Percentiles rank a stretch among this genome's conserved stretches.
Conservation (phyloP, 2,888 invertebrate genomes). For the Zygothrica quintamaculata region DNA sequence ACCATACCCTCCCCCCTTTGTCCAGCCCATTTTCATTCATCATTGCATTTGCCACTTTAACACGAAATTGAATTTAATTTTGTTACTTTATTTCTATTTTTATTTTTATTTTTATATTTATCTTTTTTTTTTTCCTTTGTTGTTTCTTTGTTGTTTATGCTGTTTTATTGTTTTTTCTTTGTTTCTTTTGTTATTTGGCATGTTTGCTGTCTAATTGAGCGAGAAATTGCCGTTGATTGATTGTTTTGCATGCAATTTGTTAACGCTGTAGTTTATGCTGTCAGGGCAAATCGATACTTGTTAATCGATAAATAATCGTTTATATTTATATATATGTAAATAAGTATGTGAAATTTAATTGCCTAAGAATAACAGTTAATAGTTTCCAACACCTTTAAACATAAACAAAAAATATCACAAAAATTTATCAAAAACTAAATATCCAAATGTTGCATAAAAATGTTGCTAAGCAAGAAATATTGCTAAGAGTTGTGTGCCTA, state of each 20-base stretch:
- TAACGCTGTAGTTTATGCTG: conserved; percentile 38
- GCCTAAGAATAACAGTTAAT: too few relatives aligned
- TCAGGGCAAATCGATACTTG: conserved; percentile 21
- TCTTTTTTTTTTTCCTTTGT: conserved; percentile 49
- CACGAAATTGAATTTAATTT: conserved; percentile 78
- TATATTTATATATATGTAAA: conserved; percentile 20
- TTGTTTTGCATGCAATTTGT: conserved; percentile 80
- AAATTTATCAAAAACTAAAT: too few relatives aligned
- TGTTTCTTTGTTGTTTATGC: conserved; percentile 24
- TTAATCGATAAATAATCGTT: conserved; percentile 19
- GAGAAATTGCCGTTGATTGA: conserved; percentile 84
- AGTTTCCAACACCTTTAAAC: conserved; percentile 3
- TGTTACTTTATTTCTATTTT: conserved; percentile 42
- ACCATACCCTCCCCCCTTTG: neutral
- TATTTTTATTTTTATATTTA: conserved; percentile 16
- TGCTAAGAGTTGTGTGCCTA: too few relatives aligned
- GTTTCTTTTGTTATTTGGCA: conserved; percentile 49
- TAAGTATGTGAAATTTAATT: too few relatives aligned
- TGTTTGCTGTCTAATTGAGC: conserved; percentile 83
- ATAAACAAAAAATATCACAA: neutral
- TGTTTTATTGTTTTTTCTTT: conserved; percentile 24
- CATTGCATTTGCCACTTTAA: conserved; percentile 69
- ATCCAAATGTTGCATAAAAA: too few relatives aligned
- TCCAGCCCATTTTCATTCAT: neutral
- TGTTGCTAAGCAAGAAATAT: too few relatives aligned